Percentiles rank a stretch among this genome's conserved stretches.
phyloP scores from a whole-genome alignment of 53 echinoderm and acorn worm species.

The Henricia sp. region DNA sequence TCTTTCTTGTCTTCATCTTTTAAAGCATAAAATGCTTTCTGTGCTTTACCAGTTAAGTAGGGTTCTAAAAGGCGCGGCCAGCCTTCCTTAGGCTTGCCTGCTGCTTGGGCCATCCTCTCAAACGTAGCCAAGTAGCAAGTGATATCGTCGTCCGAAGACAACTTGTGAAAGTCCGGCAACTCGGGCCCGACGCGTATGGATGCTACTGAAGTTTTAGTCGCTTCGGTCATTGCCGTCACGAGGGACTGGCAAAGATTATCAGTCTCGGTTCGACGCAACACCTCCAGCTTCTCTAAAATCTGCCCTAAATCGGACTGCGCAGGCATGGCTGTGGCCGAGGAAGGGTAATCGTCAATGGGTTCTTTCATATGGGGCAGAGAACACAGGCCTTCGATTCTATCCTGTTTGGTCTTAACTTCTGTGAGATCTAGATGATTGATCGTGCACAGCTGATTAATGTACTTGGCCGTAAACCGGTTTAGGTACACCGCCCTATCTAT shows the following conservation, averaged over 20 bases:
- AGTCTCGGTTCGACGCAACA: not conserved
- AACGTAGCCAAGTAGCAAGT: too few relatives aligned
- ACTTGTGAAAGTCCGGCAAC: too few relatives aligned
- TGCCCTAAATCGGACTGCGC: slow-evolving; percentile 4
- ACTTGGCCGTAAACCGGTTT: not conserved
- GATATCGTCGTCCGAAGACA: too few relatives aligned
- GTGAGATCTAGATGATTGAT: not conserved
- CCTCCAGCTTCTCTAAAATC: not conserved
- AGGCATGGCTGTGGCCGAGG: not conserved
- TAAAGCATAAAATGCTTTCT: too few relatives aligned
- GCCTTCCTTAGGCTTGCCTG: too few relatives aligned
- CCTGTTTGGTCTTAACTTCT: not conserved
- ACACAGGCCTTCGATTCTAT: not conserved
- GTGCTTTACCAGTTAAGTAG: too few relatives aligned
- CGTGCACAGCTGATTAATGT: not conserved
- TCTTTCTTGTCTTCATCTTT: slow-evolving; percentile 40
- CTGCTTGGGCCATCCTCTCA: too few relatives aligned
- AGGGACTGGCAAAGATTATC: not conserved
- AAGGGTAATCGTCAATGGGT: not conserved
- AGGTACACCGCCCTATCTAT: not conserved
- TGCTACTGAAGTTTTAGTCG: not conserved
- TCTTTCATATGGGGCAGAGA: not conserved
- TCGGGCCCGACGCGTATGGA: too few relatives aligned
- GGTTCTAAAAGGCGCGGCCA: slow-evolving; percentile 18
- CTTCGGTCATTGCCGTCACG: not conserved